Conservation (phyloP, 2,113 vertebrate species). For the Chascanopsetta lugubris region DNA sequence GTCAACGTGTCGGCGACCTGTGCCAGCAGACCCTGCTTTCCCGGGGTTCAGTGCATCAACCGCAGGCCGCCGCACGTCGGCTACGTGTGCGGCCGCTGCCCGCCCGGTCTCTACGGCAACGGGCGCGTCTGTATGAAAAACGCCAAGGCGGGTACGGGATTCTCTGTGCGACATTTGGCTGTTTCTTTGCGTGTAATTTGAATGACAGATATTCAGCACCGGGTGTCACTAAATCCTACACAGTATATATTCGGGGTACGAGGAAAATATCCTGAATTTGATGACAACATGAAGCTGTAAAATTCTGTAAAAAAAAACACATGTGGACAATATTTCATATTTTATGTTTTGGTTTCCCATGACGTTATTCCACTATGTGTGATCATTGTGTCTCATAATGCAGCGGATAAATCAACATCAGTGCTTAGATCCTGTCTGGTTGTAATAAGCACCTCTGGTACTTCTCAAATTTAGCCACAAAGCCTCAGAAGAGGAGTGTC, state of each 20-base stretch:
- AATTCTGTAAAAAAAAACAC: too few species aligned
- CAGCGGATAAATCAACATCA: conserved; percentile 15
- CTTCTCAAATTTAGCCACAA: not conserved
- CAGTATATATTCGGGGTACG: too few species aligned
- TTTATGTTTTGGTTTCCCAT: not conserved
- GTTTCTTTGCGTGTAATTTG: too few species aligned
- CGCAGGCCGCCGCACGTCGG: conserved; percentile 74
- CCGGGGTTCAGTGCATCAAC: conserved; percentile 80
- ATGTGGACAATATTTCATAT: not conserved
- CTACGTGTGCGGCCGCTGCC: conserved; percentile 81
- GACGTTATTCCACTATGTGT: conserved; percentile 12
- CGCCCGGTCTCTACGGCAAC: conserved; percentile 78
- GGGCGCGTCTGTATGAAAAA: conserved; percentile 76
- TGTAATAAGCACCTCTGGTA: conserved; percentile 14
- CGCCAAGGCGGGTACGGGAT: conserved; percentile 59
- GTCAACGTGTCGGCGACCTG: conserved; percentile 64
- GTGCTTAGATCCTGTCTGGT: conserved; percentile 9
- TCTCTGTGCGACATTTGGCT: not conserved
- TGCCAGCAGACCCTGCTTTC: conserved; percentile 81
- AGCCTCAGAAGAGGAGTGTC: conserved; percentile 15
- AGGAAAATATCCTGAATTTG: not conserved
- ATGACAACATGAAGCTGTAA: too few species aligned
- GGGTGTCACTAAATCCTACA: too few species aligned
- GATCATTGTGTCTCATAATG: conserved; percentile 16
- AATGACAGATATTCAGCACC: too few species aligned